Percentiles rank a stretch among this genome's conserved stretches.
Conservation (phyloP, 2,888 invertebrate species). For the Oxyscelio sp. region DNA sequence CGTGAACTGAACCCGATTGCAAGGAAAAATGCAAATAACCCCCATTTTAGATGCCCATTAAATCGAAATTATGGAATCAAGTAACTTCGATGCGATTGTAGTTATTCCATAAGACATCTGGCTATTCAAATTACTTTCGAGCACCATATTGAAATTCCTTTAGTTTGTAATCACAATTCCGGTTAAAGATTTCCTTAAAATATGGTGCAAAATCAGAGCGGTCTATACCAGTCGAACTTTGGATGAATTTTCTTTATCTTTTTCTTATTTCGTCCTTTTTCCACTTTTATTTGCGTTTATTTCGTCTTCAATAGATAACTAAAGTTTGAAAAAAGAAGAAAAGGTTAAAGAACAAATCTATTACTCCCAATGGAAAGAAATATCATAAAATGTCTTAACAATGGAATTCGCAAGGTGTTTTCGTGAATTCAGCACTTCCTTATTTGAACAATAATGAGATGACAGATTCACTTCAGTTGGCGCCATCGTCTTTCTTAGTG, state of each 20-base stretch:
- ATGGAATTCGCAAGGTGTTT: conserved; percentile 31
- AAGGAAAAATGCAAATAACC: conserved; percentile 39
- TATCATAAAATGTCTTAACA: conserved; percentile 63
- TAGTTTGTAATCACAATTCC: neutral
- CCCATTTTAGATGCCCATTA: conserved; percentile 8
- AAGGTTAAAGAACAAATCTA: too few species aligned
- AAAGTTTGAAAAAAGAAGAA: too few species aligned
- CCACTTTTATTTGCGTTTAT: conserved; percentile 2
- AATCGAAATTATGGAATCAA: conserved; percentile 40
- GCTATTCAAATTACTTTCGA: conserved; percentile 4
- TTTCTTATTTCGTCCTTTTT: too few species aligned
- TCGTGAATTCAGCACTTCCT: neutral
- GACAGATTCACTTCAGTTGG: conserved; percentile 25
- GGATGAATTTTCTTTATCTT: too few species aligned
- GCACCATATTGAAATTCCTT: neutral
- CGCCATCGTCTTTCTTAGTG: conserved; percentile 11
- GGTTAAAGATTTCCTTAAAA: conserved; percentile 23
- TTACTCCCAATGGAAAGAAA: too few species aligned
- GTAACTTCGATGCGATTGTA: conserved; percentile 24
- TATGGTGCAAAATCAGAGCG: conserved; percentile 5
- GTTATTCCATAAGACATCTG: conserved; percentile 6
- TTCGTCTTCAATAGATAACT: too few species aligned
- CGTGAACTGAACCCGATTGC: too few species aligned
- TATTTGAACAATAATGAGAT: conserved; percentile 31
- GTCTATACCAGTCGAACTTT: too few species aligned